Conservation (phyloP, 2,113 vertebrate species). For the Sinocyclocheilus anshuiensis region DNA sequence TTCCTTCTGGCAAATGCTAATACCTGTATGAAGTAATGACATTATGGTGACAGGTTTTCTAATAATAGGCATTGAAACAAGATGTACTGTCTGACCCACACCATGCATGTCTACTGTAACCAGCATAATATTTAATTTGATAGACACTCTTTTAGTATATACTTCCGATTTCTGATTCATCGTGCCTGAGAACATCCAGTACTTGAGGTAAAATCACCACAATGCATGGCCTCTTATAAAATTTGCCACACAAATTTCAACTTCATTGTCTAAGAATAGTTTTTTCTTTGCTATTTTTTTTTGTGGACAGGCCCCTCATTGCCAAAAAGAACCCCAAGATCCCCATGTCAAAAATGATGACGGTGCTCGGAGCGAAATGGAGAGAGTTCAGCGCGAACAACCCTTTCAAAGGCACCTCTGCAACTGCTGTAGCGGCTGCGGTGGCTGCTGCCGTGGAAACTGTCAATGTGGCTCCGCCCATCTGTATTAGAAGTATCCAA, state of each 20-base stretch:
- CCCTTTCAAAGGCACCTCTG: constrained; percentile 95
- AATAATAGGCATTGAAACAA: constrained; percentile 25
- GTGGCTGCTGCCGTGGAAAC: constrained; percentile 92
- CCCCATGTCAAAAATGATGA: constrained; percentile 99
- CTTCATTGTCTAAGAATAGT: no score
- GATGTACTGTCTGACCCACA: constrained; percentile 21
- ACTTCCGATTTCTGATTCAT: no score
- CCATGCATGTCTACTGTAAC: neutral
- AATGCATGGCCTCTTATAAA: no score
- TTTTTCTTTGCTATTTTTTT: constrained; percentile 3
- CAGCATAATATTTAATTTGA: neutral
- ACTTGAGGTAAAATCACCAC: neutral
- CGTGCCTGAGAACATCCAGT: neutral
- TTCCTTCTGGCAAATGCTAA: constrained; percentile 26
- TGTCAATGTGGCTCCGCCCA: constrained; percentile 79
- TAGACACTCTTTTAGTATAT: no score
- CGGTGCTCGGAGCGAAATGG: constrained; percentile 96
- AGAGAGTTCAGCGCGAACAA: constrained; percentile 98
- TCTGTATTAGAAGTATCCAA: constrained; percentile 76
- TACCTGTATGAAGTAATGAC: constrained; percentile 8
- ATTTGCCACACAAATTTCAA: no score
- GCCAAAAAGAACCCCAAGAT: constrained; percentile 99
- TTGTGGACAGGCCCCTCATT: constrained; percentile 86
- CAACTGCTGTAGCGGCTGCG: constrained; percentile 86
- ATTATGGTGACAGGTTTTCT: constrained; percentile 30